phyloP scores from a whole-genome alignment of 1,140 invertebrate species.

The Neotoxoptera formosana region DNA sequence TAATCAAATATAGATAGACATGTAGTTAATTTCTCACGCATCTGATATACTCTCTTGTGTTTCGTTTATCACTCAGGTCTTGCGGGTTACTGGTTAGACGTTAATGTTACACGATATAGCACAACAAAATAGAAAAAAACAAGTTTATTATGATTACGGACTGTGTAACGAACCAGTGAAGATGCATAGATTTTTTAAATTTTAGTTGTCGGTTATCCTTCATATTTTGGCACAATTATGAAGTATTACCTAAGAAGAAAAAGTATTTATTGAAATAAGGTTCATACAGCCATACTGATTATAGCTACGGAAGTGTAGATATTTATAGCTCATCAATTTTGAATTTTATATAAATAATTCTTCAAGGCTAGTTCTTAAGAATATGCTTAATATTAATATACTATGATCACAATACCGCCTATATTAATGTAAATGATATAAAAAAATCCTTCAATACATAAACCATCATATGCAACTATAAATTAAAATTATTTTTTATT shows the following conservation, averaged over 20 bases:
- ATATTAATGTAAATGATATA: too few species aligned
- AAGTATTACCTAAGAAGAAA: constrained; percentile 27
- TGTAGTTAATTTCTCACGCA: constrained; percentile 51
- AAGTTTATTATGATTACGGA: background rate
- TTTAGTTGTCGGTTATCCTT: background rate
- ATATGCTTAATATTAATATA: background rate
- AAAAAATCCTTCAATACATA: background rate
- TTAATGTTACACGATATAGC: constrained; percentile 1
- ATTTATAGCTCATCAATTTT: background rate
- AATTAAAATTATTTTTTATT: background rate
- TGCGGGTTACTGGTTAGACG: background rate
- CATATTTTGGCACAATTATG: constrained; percentile 1
- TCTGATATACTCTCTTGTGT: background rate
- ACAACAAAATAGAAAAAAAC: background rate
- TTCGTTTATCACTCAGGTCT: constrained; percentile 16
- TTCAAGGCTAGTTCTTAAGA: background rate
- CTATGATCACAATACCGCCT: too few species aligned
- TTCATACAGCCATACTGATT: background rate
- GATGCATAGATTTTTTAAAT: background rate
- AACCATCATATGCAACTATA: background rate
- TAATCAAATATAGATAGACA: constrained; percentile 42
- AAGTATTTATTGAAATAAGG: background rate
- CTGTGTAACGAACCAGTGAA: background rate
- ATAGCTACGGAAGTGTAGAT: background rate
- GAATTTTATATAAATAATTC: background rate